phyloP scores from a whole-genome alignment of 2,888 invertebrate genomes.

The Exocentrus adspersus region DNA sequence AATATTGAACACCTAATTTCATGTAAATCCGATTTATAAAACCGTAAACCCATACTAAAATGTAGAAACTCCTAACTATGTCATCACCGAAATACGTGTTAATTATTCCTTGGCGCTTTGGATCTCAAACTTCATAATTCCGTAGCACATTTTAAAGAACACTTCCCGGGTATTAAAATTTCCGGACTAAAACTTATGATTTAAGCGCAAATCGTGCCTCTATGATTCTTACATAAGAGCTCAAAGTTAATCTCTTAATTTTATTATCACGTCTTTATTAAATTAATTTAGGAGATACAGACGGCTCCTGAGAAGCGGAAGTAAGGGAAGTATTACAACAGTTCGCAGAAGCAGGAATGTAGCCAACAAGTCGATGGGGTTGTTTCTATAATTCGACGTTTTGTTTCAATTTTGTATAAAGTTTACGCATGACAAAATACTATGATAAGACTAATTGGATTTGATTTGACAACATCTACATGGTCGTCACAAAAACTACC shows the following conservation, averaged over 20 bases:
- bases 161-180: background rate
- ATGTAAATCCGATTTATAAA: no score
- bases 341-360: background rate
- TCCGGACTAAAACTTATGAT: conserved; percentile 6
- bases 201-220: conserved; percentile 3
- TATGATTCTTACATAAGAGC: background rate
- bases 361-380: no score
- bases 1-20: no score
- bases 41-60: no score
- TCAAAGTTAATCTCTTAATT: conserved; percentile 17
- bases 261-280: conserved; percentile 9
- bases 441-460: no score
- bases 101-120: background rate
- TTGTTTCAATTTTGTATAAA: no score
- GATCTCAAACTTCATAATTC: background rate
- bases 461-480: no score
- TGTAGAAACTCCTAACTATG: no score
- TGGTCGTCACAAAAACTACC: no score
- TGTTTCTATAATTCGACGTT: no score
- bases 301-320: background rate
- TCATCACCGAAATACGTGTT: background rate
- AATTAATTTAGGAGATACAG: conserved; percentile 15
- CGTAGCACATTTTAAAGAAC: background rate
- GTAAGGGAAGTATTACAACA: conserved; percentile 8
- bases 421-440: no score